Base-by-base conservation (phyloP, 2,113 vertebrate genomes). In the Sinosuthora webbiana region DNA sequence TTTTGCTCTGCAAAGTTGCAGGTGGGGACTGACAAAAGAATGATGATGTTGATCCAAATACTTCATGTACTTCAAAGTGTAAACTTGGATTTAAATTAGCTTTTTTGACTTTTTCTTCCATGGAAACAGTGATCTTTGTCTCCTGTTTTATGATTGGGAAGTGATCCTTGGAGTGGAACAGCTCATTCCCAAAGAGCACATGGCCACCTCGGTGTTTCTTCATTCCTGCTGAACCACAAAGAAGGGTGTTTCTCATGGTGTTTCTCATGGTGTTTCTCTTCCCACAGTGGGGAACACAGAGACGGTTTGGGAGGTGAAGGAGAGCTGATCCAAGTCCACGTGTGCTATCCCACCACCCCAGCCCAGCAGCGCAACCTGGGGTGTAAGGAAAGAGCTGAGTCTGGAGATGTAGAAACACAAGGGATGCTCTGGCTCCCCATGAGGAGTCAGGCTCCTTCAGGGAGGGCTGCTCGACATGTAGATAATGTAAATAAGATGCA, bases 401-500 rank as follows among this genome's bases (percentile, higher is more conserved):
- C 44, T 79, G 85, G 84, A 95, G 63, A 39, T 91, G 55, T 41
- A 33, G 71, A 67, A 57, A 13, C 80, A 23, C 42, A 10, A 18
- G 55, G 7, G 44, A 2, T 16, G 41, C 67, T 81, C 74, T 50
- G 55, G 20, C 44, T 44, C 35, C 62, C 33, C 6, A 0, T 2
- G 27, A n/a, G 10, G 73, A 45, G 1, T 35, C 76, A 19, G 25
- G 2, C 31, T 33, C 45, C 13, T 28, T 27, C n/a, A 1, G 3
- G 64, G 69, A 10, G 27, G 17, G 39, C 37, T 73, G 24, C 42
- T 65, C 0, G 3, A 10, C 2, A 0, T 84, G 87, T 65, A 62
- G n/a, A 89, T 94, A 37, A 20, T 94, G 90, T 95, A 78, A 92
- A 95, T 92, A 92, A 78, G 30, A 22, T 15, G 24, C 16, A 1